phyloP scores from a whole-genome alignment of 2,113 vertebrate genomes.

The Pongo pygmaeus region DNA sequence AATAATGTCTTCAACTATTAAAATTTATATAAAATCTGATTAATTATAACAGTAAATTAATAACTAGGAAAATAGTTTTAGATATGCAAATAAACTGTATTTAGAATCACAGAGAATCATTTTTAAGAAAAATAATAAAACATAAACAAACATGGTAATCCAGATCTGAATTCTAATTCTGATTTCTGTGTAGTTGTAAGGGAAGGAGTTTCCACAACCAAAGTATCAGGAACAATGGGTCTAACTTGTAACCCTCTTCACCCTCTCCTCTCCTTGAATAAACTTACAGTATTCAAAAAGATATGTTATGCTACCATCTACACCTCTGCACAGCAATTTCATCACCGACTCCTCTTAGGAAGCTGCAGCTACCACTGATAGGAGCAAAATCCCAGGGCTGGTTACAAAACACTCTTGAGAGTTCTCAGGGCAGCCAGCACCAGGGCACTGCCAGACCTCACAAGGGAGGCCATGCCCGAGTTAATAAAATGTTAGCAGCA shows the following conservation, averaged over 20 bases:
- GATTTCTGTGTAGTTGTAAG: background rate
- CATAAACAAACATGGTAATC: background rate
- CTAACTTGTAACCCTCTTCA: background rate
- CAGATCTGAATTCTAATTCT: background rate
- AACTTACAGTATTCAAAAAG: background rate
- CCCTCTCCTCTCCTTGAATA: background rate
- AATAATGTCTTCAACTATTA: background rate
- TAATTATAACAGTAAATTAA: background rate
- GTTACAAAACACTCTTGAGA: background rate
- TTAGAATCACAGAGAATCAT: background rate
- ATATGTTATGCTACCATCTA: background rate
- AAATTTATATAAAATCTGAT: background rate
- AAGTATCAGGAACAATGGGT: background rate
- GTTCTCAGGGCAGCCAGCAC: background rate
- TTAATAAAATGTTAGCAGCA: background rate
- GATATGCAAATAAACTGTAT: background rate
- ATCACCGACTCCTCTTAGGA: accelerated
- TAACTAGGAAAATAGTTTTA: background rate
- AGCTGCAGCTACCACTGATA: background rate
- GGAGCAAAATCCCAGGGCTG: background rate
- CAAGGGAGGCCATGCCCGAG: background rate
- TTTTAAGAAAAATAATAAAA: background rate
- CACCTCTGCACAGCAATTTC: background rate
- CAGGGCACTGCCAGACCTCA: background rate
- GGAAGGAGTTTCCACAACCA: background rate